Evolutionary conservation across 2,797 vertebrate genomes (phyloP).

Genomic region (Aeoliscus strigatus): DNA sequence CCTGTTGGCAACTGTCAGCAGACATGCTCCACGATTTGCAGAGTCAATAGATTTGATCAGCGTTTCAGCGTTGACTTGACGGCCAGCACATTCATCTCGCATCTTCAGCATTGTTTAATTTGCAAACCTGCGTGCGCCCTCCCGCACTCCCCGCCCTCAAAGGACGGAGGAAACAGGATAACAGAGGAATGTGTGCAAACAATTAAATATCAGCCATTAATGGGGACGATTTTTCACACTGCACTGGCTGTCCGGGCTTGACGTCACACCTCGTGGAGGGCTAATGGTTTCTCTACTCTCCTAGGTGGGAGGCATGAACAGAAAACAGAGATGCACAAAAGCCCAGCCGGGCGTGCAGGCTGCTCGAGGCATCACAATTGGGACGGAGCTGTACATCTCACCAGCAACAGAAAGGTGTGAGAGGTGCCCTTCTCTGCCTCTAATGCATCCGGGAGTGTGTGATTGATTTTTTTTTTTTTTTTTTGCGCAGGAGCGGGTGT

Average conservation of each 20-base stretch:
- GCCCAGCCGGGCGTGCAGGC: constrained; percentile 45
- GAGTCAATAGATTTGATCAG: constrained; percentile 7
- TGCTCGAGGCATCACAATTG: constrained; percentile 17
- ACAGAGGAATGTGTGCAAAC: constrained; percentile 15
- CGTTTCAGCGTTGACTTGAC: neutral
- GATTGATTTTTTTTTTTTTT: constrained; percentile 79
- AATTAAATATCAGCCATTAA: constrained; percentile 22
- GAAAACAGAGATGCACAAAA: constrained; percentile 42
- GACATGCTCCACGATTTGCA: neutral
- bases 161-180: constrained; percentile 13
- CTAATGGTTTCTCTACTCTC: constrained; percentile 45
- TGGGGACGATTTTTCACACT: constrained; percentile 1
- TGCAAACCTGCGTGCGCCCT: constrained; percentile 6
- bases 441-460: constrained; percentile 65
- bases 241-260: constrained; percentile 3
- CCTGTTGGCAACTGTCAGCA: neutral
- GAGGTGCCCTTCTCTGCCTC: constrained; percentile 67
- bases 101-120: constrained; percentile 2
- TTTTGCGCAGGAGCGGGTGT: constrained; percentile 64
- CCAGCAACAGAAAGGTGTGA: constrained; percentile 21
- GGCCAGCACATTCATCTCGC: constrained; percentile 5
- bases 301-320: constrained; percentile 31
- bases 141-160: constrained; percentile 3
- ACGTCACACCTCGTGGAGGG: constrained; percentile 17
- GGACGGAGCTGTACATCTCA: constrained; percentile 25